Percentiles rank a stretch among this genome's conserved stretches.
phyloP scores from a whole-genome alignment of 2,888 invertebrate genomes.

The Craniophora ligustri region DNA sequence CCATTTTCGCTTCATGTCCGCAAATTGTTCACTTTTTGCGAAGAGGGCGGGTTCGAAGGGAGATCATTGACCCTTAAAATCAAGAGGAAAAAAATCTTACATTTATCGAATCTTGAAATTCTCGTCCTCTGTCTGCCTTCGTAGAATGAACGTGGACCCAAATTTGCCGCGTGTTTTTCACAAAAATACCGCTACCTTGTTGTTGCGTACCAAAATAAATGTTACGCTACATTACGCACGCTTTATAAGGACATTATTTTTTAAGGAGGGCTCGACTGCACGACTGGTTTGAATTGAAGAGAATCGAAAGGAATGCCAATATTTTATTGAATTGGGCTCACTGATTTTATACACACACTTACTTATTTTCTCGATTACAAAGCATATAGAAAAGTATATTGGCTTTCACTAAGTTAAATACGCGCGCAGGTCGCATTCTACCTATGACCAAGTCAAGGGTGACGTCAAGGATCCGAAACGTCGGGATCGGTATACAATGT shows the following conservation, averaged over 20 bases:
- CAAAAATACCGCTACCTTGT: constrained; percentile 75
- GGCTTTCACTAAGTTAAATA: too few relatives aligned
- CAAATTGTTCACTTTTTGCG: constrained; percentile 32
- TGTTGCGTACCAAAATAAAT: constrained; percentile 70
- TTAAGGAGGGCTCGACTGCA: constrained; percentile 18
- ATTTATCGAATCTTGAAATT: constrained; percentile 72
- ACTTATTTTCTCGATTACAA: not conserved
- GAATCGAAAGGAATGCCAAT: constrained; percentile 24
- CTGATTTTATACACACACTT: not conserved
- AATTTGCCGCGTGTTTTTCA: constrained; percentile 60
- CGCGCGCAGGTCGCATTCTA: too few relatives aligned
- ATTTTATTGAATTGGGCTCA: constrained; percentile 13
- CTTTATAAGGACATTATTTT: constrained; percentile 34
- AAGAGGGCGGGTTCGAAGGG: constrained; percentile 43
- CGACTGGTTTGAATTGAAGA: constrained; percentile 15
- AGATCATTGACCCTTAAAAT: constrained; percentile 69
- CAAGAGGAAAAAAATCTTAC: constrained; percentile 66
- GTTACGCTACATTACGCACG: constrained; percentile 65
- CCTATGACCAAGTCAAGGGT: too few relatives aligned
- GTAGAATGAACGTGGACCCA: constrained; percentile 68
- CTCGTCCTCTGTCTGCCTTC: constrained; percentile 71
- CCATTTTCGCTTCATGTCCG: constrained; percentile 32
- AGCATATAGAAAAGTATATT: too few relatives aligned
- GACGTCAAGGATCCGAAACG: too few relatives aligned
- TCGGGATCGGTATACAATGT: too few relatives aligned